These are phyloP conservation scores for Ormyrus thymus DNA, from an alignment of 2,888 invertebrate species.

Conservation along the genomic window DNA sequence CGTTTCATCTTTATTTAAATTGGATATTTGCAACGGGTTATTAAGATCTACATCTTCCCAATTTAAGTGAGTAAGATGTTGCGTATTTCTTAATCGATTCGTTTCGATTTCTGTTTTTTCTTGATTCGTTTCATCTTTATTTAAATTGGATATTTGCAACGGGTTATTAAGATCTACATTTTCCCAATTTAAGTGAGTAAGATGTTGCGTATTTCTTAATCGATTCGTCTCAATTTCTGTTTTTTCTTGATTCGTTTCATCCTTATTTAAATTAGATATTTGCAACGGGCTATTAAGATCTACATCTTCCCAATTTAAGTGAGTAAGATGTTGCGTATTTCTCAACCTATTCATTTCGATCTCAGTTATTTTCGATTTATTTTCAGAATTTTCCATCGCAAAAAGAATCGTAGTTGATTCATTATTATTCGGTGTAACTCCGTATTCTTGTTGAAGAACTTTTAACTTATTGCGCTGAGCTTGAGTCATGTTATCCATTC, in stretches of 20 bases:
- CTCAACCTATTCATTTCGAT: constrained; percentile 53
- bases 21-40: too few species aligned
- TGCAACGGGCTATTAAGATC: background rate
- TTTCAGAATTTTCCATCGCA: constrained; percentile 2
- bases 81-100: constrained; percentile 57
- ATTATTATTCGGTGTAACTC: constrained; percentile 52
- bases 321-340: constrained; percentile 50
- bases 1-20: background rate
- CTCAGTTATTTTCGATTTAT: constrained; percentile 46
- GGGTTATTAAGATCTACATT: background rate
- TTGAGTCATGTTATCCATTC: constrained; percentile 77
- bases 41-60: constrained; percentile 42
- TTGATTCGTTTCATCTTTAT: background rate
- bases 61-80: constrained; percentile 56
- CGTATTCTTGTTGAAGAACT: constrained; percentile 76
- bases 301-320: constrained; percentile 37
- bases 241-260: constrained; percentile 3
- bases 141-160: too few species aligned
- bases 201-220: constrained; percentile 58
- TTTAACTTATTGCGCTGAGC: constrained; percentile 80
- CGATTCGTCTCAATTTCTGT: constrained; percentile 56
- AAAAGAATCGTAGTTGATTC: constrained; percentile 18
- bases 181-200: constrained; percentile 56
- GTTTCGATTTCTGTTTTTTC: constrained; percentile 53
- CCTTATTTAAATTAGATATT: too few species aligned